These are phyloP conservation scores for Girardinus metallicus DNA, from an alignment of 2,797 vertebrate species.

Conservation along the genomic window DNA sequence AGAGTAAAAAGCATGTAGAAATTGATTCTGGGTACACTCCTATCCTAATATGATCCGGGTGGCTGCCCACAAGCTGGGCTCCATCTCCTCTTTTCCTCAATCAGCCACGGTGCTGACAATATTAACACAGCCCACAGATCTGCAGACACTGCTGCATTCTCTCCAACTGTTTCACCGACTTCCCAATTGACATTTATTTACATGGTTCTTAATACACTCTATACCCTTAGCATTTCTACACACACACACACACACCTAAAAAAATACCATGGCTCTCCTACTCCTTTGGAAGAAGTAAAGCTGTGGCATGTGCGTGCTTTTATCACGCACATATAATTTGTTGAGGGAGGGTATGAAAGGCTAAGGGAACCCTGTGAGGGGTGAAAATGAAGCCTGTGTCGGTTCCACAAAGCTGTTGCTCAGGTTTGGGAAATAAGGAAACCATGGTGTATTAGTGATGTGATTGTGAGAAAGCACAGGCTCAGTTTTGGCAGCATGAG, in stretches of 20 bases:
- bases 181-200: conserved; percentile 76
- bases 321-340: conserved; percentile 71
- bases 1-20: conserved; percentile 76
- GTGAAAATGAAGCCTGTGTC: conserved; percentile 73
- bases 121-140: conserved; percentile 72
- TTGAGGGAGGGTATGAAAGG: conserved; percentile 64
- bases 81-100: conserved; percentile 72
- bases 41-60: conserved; percentile 77
- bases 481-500: conserved; percentile 36
- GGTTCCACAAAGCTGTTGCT: conserved; percentile 44
- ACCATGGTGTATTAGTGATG: conserved; percentile 70
- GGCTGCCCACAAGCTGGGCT: conserved; percentile 79
- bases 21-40: conserved; percentile 77
- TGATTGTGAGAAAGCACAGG: conserved; percentile 59
- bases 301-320: conserved; percentile 37
- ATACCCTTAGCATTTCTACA: conserved; percentile 29
- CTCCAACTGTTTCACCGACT: conserved; percentile 65
- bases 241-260: conserved; percentile 5
- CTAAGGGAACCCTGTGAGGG: conserved; percentile 60
- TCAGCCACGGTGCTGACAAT: conserved; percentile 74
- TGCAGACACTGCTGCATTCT: conserved; percentile 54
- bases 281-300: conserved; percentile 56
- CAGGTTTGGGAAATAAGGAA: conserved; percentile 56
- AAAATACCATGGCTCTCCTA: conserved; percentile 23
- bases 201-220: conserved; percentile 63